These are phyloP conservation scores for Tridacna gigas DNA, from an alignment of 2,888 invertebrate species.

Conservation along the genomic window DNA sequence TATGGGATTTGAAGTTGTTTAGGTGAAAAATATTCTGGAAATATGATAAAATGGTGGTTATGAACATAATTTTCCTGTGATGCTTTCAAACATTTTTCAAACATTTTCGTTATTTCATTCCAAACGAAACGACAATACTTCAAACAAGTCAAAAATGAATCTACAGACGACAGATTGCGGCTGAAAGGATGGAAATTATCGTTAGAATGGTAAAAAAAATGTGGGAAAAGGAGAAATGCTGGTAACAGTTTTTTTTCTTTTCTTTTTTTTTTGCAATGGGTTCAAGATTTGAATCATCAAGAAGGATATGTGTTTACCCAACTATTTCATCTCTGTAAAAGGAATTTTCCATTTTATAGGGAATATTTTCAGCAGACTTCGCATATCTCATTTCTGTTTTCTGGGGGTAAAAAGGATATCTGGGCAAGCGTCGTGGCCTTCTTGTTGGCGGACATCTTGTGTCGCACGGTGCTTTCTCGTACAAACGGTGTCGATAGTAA, in stretches of 20 bases:
- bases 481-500: neutral
- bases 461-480: neutral
- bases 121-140: no score
- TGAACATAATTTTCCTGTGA: no score
- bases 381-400: neutral
- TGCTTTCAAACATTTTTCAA: no score
- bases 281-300: no score
- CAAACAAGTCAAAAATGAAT: neutral
- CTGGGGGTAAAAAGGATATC: neutral
- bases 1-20: no score
- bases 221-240: neutral
- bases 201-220: neutral
- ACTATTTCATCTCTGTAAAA: neutral
- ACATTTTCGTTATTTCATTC: no score
- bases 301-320: neutral
- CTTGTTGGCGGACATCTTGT: neutral
- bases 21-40: no score
- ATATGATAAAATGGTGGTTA: no score
- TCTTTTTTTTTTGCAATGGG: neutral
- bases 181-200: neutral
- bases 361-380: conserved; percentile 5
- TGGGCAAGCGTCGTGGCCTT: neutral
- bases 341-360: neutral
- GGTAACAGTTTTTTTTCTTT: neutral
- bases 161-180: neutral